phyloP scores from a whole-genome alignment of 2,888 invertebrate species.

The Sycophila texana region DNA sequence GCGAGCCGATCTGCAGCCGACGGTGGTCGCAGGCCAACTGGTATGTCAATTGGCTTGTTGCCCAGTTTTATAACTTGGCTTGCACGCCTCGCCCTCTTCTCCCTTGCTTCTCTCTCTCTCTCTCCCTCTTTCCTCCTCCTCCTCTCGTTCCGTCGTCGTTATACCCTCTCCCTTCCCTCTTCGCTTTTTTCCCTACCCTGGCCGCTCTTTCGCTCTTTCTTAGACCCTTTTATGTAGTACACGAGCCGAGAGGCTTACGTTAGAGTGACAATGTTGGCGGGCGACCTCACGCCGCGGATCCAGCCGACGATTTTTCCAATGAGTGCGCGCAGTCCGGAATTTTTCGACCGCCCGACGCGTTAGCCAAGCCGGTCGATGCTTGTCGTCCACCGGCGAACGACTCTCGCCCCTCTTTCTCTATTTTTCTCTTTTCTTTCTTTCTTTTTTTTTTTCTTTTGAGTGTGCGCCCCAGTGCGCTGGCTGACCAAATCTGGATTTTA shows the following conservation, averaged over 20 bases:
- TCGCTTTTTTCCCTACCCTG: conserved; percentile 20
- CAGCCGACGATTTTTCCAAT: background rate
- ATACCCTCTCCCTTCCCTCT: conserved; percentile 33
- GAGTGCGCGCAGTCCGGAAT: background rate
- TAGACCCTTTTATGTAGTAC: conserved; percentile 42
- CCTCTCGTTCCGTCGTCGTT: background rate
- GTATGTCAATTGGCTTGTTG: conserved; percentile 75
- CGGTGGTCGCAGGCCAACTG: conserved; percentile 69
- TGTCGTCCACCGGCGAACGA: no score
- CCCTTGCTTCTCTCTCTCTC: conserved; percentile 57
- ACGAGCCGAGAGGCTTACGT: conserved; percentile 62
- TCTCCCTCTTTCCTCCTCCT: conserved; percentile 44
- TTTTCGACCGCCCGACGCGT: no score
- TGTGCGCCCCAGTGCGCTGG: background rate
- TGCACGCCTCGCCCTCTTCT: conserved; percentile 50
- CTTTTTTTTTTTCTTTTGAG: background rate
- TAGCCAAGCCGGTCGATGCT: no score
- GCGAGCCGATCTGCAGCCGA: conserved; percentile 64
- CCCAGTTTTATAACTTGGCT: conserved; percentile 74
- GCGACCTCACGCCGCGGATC: conserved; percentile 28
- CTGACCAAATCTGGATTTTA: conserved; percentile 6
- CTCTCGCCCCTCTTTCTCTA: no score
- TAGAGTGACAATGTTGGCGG: conserved; percentile 61
- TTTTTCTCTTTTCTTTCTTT: no score
- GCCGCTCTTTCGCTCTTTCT: conserved; percentile 18